Base-by-base conservation (phyloP, 2,113 vertebrate genomes). In the Perca fluviatilis region DNA sequence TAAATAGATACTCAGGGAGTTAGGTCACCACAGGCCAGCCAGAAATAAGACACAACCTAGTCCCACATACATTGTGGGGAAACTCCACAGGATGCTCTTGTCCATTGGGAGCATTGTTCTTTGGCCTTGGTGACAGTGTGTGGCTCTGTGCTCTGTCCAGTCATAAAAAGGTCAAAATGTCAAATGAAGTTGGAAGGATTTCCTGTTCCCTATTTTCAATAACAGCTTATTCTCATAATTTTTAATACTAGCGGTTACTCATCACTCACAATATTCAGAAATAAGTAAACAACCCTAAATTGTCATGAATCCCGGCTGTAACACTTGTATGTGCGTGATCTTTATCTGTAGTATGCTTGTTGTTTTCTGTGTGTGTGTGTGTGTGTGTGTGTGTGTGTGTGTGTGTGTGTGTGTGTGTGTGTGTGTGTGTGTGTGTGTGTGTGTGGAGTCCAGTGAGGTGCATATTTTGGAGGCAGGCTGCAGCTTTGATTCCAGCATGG, bases 141-240 rank as follows among this genome's bases (percentile, higher is more conserved):
- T 11, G 47, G 6, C 72, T 40, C 50, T 33, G 46, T 13, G 27
- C 25, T 1, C 3, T 40, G 9, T 57, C 2, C 5, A 0, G 19
- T 47, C 15, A 25, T 2, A 18, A 36, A 16, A 30, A 15, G 70
- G 74, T 64, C 70, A 61, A 62, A 23, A 1, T 14, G 21, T 66
- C 16, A 51, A 23, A 49, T 12, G 11, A n/a, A 80, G 40, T 63
- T 5, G 4, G 13, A 53, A 3, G 47, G 8, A 51, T 63, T 81
- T 84, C 51, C 70, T 82, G 83, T 76, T 69, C 36, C 23, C 43
- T 12, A 27, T 18, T 5, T 51, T 18, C 10, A 58, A 1, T 47
- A 6, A 19, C 4, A 4, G 23, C 11, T 9, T 33, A 13, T 66
- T 71, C 49, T 62, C 4, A 47, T 3, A 74, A 62, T 8, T 43